Conservation (phyloP, 2,113 vertebrate species). For the Calonectris borealis region DNA sequence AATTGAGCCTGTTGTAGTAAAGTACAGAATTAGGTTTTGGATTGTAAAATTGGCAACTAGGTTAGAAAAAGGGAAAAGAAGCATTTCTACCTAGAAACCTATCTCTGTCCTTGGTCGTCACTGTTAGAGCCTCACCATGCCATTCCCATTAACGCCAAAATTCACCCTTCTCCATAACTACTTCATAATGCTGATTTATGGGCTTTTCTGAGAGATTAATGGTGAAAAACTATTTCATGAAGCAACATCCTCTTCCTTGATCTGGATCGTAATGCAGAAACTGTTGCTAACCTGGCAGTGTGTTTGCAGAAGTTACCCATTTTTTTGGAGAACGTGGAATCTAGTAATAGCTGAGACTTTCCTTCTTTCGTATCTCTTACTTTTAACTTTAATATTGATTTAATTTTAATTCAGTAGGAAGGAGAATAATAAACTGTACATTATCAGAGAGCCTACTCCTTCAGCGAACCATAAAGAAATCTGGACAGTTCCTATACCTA, state of each 20-base stretch:
- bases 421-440: neutral
- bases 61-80: neutral
- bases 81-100: neutral
- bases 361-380: neutral
- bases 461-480: neutral
- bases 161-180: neutral
- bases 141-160: neutral
- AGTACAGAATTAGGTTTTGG: neutral
- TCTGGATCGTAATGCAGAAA: neutral
- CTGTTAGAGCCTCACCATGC: neutral
- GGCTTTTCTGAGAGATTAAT: neutral
- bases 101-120: neutral
- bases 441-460: neutral
- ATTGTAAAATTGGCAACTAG: neutral
- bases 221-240: neutral
- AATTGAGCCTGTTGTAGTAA: neutral
- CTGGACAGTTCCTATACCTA: neutral
- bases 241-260: neutral
- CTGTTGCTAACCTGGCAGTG: neutral
- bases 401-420: neutral
- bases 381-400: neutral
- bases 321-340: accelerated
- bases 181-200: neutral
- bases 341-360: neutral
- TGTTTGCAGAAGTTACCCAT: neutral